A percentile compares a stretch with the other conserved stretches of the same genome.
Evolutionary conservation across 2,797 vertebrate species (phyloP).

Genomic region (Onychomys leucogaster): DNA sequence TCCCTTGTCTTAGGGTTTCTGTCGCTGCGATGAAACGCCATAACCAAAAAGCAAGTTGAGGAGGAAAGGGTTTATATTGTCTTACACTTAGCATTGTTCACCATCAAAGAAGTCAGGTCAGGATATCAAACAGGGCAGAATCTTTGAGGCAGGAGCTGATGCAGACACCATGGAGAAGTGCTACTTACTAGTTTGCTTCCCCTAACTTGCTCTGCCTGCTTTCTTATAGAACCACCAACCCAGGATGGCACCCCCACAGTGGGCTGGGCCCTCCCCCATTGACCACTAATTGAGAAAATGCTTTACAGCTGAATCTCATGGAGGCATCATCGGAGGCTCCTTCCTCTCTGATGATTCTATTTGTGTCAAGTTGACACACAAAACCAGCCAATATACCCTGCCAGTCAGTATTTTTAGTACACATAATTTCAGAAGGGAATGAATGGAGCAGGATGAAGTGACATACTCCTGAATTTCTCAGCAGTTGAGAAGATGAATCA

Average conservation of each 20-base stretch:
- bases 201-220: background rate
- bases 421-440: constrained; percentile 17
- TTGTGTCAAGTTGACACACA: background rate
- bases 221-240: background rate
- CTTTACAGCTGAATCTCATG: background rate
- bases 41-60: background rate
- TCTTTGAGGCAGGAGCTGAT: background rate
- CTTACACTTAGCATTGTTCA: background rate
- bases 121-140: background rate
- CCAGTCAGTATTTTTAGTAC: background rate
- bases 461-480: background rate
- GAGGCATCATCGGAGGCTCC: background rate
- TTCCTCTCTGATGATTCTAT: background rate
- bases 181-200: background rate
- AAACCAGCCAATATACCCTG: background rate
- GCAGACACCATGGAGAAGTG: background rate
- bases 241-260: background rate
- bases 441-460: background rate
- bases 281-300: background rate
- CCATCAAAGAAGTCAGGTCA: background rate
- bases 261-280: background rate
- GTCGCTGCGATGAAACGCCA: background rate
- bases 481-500: background rate
- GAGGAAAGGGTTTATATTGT: background rate
- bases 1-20: background rate